Evolutionary conservation across 2,113 vertebrate species (phyloP).

Genomic region (Neogobius melanostomus): DNA sequence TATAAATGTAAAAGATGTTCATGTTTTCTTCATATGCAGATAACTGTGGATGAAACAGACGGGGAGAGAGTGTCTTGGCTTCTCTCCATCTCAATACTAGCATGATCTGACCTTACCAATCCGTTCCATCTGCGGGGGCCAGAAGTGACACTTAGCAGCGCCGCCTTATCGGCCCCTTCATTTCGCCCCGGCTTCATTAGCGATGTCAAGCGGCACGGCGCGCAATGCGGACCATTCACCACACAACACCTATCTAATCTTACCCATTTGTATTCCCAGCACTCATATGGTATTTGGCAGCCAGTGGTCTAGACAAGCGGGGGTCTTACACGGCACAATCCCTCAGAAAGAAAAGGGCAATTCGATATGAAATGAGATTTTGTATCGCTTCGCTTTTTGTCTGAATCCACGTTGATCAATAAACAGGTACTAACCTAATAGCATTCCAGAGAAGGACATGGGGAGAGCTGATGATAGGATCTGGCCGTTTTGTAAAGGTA

Average conservation of each 20-base stretch:
- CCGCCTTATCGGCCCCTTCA: slow-evolving; percentile 33
- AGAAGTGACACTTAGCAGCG: slow-evolving; percentile 31
- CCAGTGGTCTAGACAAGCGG: slow-evolving; percentile 50
- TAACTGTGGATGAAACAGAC: no score
- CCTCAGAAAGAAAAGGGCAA: slow-evolving; percentile 72
- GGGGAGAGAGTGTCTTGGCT: slow-evolving; percentile 15
- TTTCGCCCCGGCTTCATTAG: slow-evolving; percentile 49
- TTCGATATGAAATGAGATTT: slow-evolving; percentile 73
- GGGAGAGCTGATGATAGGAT: slow-evolving; percentile 38
- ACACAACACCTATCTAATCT: slow-evolving; percentile 54
- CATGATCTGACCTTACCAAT: slow-evolving; percentile 43
- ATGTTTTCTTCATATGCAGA: slow-evolving; percentile 4
- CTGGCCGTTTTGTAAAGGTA: slow-evolving; percentile 9
- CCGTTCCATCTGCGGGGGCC: slow-evolving; percentile 39
- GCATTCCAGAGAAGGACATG: slow-evolving; percentile 55
- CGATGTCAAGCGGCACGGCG: slow-evolving; percentile 46
- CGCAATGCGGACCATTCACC: slow-evolving; percentile 46
- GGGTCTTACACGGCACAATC: slow-evolving; percentile 61
- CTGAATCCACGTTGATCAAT: slow-evolving; percentile 71
- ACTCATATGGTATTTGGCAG: slow-evolving; percentile 69
- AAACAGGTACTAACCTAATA: slow-evolving; percentile 69
- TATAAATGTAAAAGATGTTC: not conserved
- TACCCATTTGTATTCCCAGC: slow-evolving; percentile 68
- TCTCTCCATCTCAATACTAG: slow-evolving; percentile 31
- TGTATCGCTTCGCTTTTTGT: slow-evolving; percentile 58